phyloP scores from a whole-genome alignment of 2,113 vertebrate genomes.

The Ammodytes marinus region DNA sequence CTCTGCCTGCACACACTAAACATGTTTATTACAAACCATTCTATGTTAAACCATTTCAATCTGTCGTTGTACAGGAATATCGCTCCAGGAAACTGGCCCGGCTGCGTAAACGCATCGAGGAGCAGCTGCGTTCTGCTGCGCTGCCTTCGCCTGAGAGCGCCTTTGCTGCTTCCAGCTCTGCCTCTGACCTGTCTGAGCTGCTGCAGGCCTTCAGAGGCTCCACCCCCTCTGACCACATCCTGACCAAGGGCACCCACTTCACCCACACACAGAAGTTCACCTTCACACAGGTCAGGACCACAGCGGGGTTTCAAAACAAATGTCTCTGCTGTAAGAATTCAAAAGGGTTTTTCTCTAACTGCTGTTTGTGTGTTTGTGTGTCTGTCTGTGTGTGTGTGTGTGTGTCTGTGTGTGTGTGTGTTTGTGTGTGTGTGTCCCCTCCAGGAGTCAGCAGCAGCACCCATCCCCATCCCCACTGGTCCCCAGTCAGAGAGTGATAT shows the following conservation, averaged over 20 bases:
- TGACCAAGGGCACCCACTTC: constrained; percentile 90
- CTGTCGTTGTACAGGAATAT: constrained; percentile 85
- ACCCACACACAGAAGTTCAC: constrained; percentile 91
- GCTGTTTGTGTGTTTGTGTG: neutral
- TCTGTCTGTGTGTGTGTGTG: neutral
- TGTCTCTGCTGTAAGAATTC: no score
- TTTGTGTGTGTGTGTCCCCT: neutral
- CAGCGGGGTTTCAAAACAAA: neutral
- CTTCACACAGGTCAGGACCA: constrained; percentile 85
- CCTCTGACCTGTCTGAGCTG: constrained; percentile 86
- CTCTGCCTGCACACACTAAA: neutral
- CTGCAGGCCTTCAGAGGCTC: constrained; percentile 84
- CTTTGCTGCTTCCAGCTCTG: constrained; percentile 61
- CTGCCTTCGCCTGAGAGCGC: constrained; percentile 54
- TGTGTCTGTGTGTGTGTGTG: neutral
- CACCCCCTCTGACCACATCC: constrained; percentile 60
- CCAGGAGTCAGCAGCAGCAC: constrained; percentile 74
- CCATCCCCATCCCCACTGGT: constrained; percentile 68
- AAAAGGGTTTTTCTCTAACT: neutral
- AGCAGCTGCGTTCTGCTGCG: constrained; percentile 86
- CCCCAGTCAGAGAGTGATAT: constrained; percentile 82
- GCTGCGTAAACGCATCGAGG: constrained; percentile 87
- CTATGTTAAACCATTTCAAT: neutral
- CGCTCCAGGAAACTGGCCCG: constrained; percentile 82
- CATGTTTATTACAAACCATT: neutral